These are phyloP conservation scores for Trichonephila clavata DNA, from an alignment of 1,140 invertebrate genomes.

Conservation along the genomic window DNA sequence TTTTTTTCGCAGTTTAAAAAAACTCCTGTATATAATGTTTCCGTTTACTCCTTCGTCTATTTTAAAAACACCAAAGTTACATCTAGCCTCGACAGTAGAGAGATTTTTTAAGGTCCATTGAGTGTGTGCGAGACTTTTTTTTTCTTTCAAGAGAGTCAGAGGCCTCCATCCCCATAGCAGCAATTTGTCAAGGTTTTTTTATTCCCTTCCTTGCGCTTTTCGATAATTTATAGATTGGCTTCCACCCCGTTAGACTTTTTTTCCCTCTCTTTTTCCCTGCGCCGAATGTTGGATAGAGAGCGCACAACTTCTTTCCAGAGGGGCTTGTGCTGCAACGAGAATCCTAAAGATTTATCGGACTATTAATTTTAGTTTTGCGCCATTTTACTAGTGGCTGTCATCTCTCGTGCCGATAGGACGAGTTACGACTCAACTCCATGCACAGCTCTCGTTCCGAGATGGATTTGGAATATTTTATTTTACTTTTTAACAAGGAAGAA, in stretches of 20 bases:
- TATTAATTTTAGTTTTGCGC: slow-evolving; percentile 9
- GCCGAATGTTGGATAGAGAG: neutral
- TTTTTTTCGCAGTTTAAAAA: too few species aligned
- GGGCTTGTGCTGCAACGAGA: neutral
- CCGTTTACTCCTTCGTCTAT: too few species aligned
- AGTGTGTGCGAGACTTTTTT: neutral
- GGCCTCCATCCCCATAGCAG: neutral
- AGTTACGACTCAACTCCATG: slow-evolving; percentile 5
- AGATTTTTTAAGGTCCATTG: neutral
- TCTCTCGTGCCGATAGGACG: neutral
- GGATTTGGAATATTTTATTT: too few species aligned
- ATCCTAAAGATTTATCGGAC: slow-evolving; percentile 3
- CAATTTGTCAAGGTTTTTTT: slow-evolving; percentile 37
- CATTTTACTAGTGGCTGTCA: neutral
- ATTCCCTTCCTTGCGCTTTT: neutral
- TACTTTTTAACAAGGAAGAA: too few species aligned
- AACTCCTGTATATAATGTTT: too few species aligned
- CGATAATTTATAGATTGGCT: slow-evolving; percentile 42
- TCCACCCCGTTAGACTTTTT: neutral
- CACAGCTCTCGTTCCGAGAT: neutral
- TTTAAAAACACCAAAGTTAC: too few species aligned
- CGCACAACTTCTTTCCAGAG: neutral
- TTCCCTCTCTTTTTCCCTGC: neutral
- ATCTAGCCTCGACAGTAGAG: too few species aligned
- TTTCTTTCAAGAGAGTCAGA: neutral